Base-by-base conservation (phyloP, 2,797 vertebrate species). In the Acanthis flammea region DNA sequence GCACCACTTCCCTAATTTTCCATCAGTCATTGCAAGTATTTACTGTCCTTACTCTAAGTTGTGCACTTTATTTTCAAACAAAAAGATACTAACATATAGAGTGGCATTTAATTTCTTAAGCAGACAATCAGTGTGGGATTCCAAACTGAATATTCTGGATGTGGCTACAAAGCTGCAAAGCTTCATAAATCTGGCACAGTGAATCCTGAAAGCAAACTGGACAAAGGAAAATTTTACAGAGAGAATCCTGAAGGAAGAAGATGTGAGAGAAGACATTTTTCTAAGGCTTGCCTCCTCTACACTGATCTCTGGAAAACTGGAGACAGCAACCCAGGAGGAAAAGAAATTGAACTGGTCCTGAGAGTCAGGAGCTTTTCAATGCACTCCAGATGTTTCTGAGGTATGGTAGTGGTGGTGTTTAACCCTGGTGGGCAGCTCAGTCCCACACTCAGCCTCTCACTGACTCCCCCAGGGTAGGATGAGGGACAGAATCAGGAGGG, bases 91-190 rank as follows among this genome's bases (percentile, higher is more conserved):
- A 92, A 83, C 75, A 67, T 55, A 17, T 28, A 78, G 15, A 1
- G 2, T 58, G 58, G 22, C 28, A 86, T 92, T 95, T 86, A 3
- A 90, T 83, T 94, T 96, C 72, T 89, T 89, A 90, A 95, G 58
- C 22, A 77, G 63, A 62, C 48, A 91, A 61, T 67, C 72, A 90
- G 2, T 44, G 31, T 54, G 39, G 28, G 41, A 62, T 77, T 94
- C 68, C 33, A 87, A 87, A 62, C 31, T 72, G 35, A 44, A 9
- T 86, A 63, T 70, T 78, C 55, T 83, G n/a, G 28, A 51, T 83
- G 45, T n/a, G 33, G 48, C 71, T 89, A 78, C 39, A 94, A 89
- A 96, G 37, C 28, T 94, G n/a, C n/a, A 86, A 85, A 94, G 6
- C 11, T 80, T 81, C 80, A 76, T 86, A 78, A 89, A 81, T 67